phyloP scores from a whole-genome alignment of 2,797 vertebrate species.

The Microchirus variegatus region DNA sequence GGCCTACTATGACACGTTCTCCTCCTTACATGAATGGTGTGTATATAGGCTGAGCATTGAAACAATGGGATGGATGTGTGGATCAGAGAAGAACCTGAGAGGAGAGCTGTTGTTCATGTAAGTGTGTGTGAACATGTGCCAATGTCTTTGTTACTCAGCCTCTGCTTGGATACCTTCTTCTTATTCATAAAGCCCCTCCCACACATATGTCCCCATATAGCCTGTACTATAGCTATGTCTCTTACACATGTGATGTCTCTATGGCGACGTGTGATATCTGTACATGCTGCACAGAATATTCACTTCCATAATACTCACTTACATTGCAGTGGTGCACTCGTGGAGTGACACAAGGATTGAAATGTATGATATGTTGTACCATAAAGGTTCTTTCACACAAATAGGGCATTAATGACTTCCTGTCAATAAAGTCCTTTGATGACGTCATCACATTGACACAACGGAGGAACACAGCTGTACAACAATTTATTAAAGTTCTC shows the following conservation, averaged over 20 bases:
- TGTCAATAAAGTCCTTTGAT: too few species aligned
- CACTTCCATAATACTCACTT: background rate
- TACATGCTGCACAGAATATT: background rate
- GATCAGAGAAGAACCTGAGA: conserved; percentile 31
- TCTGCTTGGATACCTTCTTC: conserved; percentile 34
- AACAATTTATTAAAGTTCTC: too few species aligned
- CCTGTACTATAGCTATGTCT: conserved; percentile 1
- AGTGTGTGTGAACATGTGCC: conserved; percentile 6
- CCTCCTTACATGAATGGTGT: conserved; percentile 6
- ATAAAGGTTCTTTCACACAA: too few species aligned
- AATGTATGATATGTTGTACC: too few species aligned
- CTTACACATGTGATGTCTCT: conserved; percentile 12
- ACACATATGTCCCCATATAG: background rate
- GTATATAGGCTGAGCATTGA: conserved; percentile 9
- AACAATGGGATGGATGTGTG: conserved; percentile 18
- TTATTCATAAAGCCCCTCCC: conserved; percentile 25
- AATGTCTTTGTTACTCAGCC: conserved; percentile 31
- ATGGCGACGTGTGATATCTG: conserved; percentile 13
- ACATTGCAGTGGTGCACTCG: too few species aligned
- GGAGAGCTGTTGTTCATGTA: conserved; percentile 1
- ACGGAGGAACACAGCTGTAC: too few species aligned
- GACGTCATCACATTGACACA: too few species aligned
- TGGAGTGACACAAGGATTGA: background rate
- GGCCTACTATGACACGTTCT: conserved; percentile 11
- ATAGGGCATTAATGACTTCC: too few species aligned